These are phyloP conservation scores for Theocolax elegans DNA, from an alignment of 1,140 invertebrate genomes.

Conservation along the genomic window DNA sequence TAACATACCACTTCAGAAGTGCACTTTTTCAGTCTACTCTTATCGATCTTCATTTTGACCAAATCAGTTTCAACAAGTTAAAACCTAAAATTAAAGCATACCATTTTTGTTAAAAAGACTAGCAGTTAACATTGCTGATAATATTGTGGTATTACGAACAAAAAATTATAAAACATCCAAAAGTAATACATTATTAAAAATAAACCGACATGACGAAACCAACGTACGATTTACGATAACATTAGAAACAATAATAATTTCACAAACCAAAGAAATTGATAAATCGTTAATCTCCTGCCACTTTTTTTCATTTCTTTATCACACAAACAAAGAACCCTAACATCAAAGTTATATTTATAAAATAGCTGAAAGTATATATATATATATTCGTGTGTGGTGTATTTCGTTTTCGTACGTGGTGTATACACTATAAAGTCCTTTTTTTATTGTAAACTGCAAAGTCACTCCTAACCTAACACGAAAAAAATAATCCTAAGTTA, in stretches of 20 bases:
- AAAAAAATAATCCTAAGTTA: too few species aligned
- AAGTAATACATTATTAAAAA: not conserved
- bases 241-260: conserved; percentile 29
- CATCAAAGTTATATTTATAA: too few species aligned
- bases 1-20: conserved; percentile 84
- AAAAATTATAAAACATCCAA: too few species aligned
- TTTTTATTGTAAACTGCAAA: conserved; percentile 28
- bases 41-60: conserved; percentile 85
- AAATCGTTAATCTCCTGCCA: not conserved
- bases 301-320: too few species aligned
- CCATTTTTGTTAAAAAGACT: not conserved
- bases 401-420: not conserved
- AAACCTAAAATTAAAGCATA: conserved; percentile 25
- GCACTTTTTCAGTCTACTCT: conserved; percentile 86
- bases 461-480: conserved; percentile 34
- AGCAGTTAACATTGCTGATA: too few species aligned
- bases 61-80: conserved; percentile 30
- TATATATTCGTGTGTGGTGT: too few species aligned
- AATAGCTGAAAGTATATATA: too few species aligned
- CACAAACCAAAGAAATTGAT: conserved; percentile 12
- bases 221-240: conserved; percentile 15
- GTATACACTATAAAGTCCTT: not conserved
- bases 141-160: too few species aligned
- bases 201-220: conserved; percentile 20
- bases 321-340: not conserved